A percentile compares a stretch with the other conserved stretches of the same genome.
Evolutionary conservation across 2,113 vertebrate genomes (phyloP).

Genomic region (Cyprinodon brontotheroides): DNA sequence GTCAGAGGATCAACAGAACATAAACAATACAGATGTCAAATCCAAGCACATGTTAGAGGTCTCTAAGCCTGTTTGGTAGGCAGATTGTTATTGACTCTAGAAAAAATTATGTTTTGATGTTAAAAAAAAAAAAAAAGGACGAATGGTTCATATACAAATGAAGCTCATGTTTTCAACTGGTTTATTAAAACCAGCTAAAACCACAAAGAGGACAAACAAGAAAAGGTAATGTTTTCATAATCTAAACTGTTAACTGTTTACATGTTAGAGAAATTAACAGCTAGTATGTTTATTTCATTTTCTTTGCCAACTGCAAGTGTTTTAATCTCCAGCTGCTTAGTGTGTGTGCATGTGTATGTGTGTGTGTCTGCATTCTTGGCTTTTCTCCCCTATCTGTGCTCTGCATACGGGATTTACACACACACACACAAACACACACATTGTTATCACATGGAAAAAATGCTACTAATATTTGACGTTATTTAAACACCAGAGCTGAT

Average conservation of each 20-base stretch:
- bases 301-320: slow-evolving; percentile 12
- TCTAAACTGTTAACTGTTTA: neutral
- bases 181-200: neutral
- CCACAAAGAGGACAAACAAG: neutral
- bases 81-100: slow-evolving; percentile 23
- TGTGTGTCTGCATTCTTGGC: neutral
- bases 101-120: slow-evolving; percentile 5
- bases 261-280: slow-evolving; percentile 11
- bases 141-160: neutral
- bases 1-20: slow-evolving; percentile 34
- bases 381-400: slow-evolving; percentile 17
- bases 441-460: slow-evolving; percentile 21
- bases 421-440: slow-evolving; percentile 13
- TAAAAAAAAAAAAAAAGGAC: neutral
- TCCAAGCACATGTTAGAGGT: slow-evolving; percentile 15
- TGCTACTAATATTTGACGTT: slow-evolving; percentile 63
- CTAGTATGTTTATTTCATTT: slow-evolving; percentile 15
- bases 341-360: neutral
- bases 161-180: neutral
- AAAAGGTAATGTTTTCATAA: neutral
- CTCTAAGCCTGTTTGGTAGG: slow-evolving; percentile 36
- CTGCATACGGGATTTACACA: slow-evolving; percentile 38
- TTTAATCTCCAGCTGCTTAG: slow-evolving; percentile 24
- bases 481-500: slow-evolving; percentile 71
- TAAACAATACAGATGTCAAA: slow-evolving; percentile 53